Conservation (phyloP, 2,888 invertebrate species). For the Cephus spinipes region DNA sequence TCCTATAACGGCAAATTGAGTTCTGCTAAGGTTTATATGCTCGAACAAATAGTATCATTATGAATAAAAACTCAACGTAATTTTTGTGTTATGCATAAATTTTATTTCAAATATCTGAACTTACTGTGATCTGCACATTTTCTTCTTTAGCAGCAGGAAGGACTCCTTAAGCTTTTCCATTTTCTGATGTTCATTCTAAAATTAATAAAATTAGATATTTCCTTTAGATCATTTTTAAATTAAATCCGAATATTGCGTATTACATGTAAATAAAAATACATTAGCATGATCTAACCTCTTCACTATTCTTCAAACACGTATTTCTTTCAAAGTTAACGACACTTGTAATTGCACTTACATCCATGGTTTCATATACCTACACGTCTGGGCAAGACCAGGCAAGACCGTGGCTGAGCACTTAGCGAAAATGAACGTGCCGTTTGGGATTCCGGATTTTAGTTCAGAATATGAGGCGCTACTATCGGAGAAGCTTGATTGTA, state of each 20-base stretch:
- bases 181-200: conserved; percentile 36
- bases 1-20: too few relatives aligned
- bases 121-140: conserved; percentile 50
- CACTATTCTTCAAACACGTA: neutral
- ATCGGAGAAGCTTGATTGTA: too few relatives aligned
- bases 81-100: neutral
- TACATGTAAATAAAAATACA: neutral
- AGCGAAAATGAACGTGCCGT: too few relatives aligned
- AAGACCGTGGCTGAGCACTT: too few relatives aligned
- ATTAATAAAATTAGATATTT: neutral
- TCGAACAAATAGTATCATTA: neutral
- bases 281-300: neutral
- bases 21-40: too few relatives aligned
- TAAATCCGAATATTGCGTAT: too few relatives aligned
- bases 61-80: neutral
- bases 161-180: conserved; percentile 41
- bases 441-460: too few relatives aligned
- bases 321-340: neutral
- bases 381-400: too few relatives aligned
- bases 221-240: too few relatives aligned
- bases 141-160: conserved; percentile 45
- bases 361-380: too few relatives aligned
- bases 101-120: conserved; percentile 34
- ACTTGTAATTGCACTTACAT: neutral
- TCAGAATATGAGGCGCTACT: too few relatives aligned